These are phyloP conservation scores for Lerista edwardsae DNA, from an alignment of 2,797 vertebrate genomes.

Conservation along the genomic window DNA sequence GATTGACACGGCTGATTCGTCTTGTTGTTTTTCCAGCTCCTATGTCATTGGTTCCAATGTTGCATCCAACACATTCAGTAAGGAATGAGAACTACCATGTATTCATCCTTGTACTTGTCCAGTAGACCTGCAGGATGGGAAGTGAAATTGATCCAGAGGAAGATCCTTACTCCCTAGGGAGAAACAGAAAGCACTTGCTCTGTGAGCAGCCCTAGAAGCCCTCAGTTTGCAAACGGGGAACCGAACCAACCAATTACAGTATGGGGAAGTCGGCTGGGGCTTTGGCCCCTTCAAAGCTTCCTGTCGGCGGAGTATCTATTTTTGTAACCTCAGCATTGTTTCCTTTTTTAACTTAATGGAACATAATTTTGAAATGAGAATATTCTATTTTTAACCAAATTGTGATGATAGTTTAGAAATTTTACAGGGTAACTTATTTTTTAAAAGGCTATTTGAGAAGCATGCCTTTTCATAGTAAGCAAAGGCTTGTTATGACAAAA, in stretches of 20 bases:
- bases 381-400: slow-evolving; percentile 15
- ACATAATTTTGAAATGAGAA: slow-evolving; percentile 29
- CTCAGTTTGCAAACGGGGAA: neutral
- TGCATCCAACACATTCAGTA: neutral
- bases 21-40: neutral
- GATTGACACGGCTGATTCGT: slow-evolving; percentile 8
- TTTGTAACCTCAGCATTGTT: slow-evolving; percentile 25
- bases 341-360: slow-evolving; percentile 7
- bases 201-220: slow-evolving; percentile 30
- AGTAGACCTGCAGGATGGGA: slow-evolving; percentile 12
- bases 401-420: neutral
- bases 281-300: slow-evolving; percentile 16
- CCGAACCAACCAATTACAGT: neutral
- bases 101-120: slow-evolving; percentile 1
- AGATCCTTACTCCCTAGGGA: slow-evolving; percentile 38
- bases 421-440: slow-evolving; percentile 4
- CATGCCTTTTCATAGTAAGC: neutral
- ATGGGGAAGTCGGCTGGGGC: neutral
- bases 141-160: slow-evolving; percentile 14
- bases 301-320: neutral
- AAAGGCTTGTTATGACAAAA: neutral
- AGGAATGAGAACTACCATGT: neutral
- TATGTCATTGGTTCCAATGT: neutral
- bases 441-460: slow-evolving; percentile 26
- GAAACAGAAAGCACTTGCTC: slow-evolving; percentile 14